Evolutionary conservation across 2,113 vertebrate genomes (phyloP), one percentile per base, ranked within the genome.

Genomic region (Xiphophorus maculatus): DNA sequence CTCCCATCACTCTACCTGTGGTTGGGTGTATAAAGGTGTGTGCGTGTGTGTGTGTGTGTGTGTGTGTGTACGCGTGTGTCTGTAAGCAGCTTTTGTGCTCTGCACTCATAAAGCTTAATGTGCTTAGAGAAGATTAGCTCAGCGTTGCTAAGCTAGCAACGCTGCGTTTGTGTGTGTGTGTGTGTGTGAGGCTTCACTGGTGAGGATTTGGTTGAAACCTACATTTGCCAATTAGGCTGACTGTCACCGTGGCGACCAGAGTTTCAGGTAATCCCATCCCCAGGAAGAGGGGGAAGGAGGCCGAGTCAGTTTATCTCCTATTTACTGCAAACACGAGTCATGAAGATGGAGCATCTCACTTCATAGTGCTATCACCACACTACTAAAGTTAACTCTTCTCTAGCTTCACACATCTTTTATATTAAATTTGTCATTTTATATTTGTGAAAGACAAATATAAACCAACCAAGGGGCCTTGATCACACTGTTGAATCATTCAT

Each of bases 61-160:
- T 66, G 73, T 76, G 73, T 67, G 71, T 40, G 40, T 66, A 72
- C 64, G 66, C 70, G 66, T 79, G 66, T 71, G 71, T 80, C 71
- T 63, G 72, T 93, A 92, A 94, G 90, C 86, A 87, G 89, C 92
- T 94, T 94, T 93, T 85, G 79, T 86, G 64, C 86, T 90, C 87
- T 91, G 87, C 78, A 82, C 84, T 92, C 86, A 91, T 93, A 87
- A 92, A 90, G 87, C 85, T 92, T 94, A 93, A 93, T 90, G 90
- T 91, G 86, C 92, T 93, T 92, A 93, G 80, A 91, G 87, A 83
- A 93, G 94, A 94, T 94, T 93, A 94, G 90, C 89, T 87, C 82
- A 67, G 76, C 32, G 29, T 84, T 90, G 87, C 86, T 86, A 88
- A 90, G 71, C 44, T 92, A 90, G 81, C 83, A 35, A 35, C 79